A percentile compares a stretch with the other conserved stretches of the same genome.
Evolutionary conservation across 2,888 invertebrate species (phyloP).

Genomic region (Drosophila monieri): DNA sequence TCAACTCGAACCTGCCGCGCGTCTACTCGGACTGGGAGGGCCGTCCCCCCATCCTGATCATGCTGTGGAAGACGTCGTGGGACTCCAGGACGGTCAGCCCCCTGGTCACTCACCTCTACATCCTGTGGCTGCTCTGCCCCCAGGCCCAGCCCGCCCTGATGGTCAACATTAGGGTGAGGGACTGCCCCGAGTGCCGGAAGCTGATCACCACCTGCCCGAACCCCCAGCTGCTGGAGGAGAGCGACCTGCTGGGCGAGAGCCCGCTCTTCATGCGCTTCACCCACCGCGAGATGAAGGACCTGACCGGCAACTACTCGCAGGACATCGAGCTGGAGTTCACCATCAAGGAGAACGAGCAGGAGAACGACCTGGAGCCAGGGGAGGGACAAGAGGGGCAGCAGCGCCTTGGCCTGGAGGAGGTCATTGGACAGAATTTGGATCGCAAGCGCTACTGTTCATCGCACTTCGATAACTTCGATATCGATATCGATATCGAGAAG

Average conservation of each 20-base stretch:
- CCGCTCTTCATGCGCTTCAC: constrained; percentile 23
- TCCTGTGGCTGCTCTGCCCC: constrained; percentile 25
- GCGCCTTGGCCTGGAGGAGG: too few relatives aligned
- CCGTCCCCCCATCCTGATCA: constrained; percentile 3
- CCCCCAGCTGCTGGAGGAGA: not conserved
- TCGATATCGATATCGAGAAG: too few relatives aligned
- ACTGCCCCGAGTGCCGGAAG: not conserved
- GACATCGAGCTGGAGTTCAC: constrained; percentile 13
- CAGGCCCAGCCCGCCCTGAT: constrained; percentile 11
- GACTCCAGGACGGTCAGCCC: constrained; percentile 2
- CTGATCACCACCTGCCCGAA: constrained; percentile 11
- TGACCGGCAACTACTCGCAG: constrained; percentile 5
- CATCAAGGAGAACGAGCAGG: not conserved
- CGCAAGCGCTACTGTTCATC: too few relatives aligned
- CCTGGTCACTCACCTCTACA: constrained; percentile 16
- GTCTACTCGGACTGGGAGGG: not conserved
- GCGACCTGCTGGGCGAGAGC: constrained; percentile 8
- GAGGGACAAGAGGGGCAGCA: too few relatives aligned
- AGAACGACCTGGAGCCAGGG: too few relatives aligned
- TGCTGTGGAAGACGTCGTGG: constrained; percentile 34
- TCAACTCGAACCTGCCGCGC: not conserved
- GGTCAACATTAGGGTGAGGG: not conserved
- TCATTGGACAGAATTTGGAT: too few relatives aligned
- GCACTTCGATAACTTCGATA: too few relatives aligned
- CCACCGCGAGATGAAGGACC: constrained; percentile 24